Percentiles rank a stretch among this genome's conserved stretches.
These are phyloP conservation scores for Gallinago undulata DNA, from an alignment of 2,113 vertebrate species.

Conservation along the genomic window DNA sequence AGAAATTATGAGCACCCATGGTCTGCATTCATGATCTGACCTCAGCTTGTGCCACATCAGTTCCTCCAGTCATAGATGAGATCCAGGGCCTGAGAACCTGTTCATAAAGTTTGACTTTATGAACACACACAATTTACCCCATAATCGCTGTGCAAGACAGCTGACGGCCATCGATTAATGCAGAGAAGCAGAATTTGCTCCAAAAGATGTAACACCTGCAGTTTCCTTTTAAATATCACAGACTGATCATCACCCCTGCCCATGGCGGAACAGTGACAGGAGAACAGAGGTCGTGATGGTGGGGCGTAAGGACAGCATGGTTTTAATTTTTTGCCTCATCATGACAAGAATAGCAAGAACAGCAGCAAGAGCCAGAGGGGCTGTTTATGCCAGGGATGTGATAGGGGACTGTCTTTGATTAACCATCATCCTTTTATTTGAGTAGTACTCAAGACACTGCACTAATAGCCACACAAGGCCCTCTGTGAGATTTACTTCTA, in stretches of 20 bases:
- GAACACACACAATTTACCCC: no score
- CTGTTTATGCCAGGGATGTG: background rate
- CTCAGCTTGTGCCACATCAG: background rate
- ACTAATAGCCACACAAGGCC: background rate
- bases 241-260: background rate
- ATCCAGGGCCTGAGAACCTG: background rate
- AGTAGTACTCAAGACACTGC: background rate
- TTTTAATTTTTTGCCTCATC: background rate
- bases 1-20: rapidly evolving
- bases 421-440: background rate
- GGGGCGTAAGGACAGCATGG: rapidly evolving
- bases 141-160: background rate
- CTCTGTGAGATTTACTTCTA: background rate
- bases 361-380: background rate
- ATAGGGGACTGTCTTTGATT: background rate
- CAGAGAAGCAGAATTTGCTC: background rate
- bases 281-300: background rate
- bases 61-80: background rate
- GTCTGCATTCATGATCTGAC: background rate
- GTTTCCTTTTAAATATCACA: background rate
- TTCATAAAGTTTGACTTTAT: background rate
- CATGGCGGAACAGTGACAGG: background rate
- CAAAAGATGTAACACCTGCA: background rate
- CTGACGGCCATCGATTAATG: background rate
- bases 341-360: background rate